Evolutionary conservation across 1,140 invertebrate genomes (phyloP), one percentile per base, ranked within the genome.

Genomic region (Meloidogyne floridensis): DNA sequence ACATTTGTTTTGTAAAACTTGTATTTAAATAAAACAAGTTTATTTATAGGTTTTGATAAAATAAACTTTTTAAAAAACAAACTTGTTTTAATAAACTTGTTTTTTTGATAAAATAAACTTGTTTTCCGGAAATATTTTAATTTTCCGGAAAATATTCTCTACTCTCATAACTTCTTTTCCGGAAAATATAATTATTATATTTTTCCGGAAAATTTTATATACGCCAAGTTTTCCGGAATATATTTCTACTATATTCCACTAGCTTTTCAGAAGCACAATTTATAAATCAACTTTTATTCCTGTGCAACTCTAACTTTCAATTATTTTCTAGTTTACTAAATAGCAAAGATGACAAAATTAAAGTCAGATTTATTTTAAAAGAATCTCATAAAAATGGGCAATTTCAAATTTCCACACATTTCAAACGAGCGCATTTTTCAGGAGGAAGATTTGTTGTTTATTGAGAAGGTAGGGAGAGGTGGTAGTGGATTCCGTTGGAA

Each of bases 1-100:
- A 65, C 56, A 65, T 65, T 65, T 65, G 15, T 65, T 65, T 65
- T n/a, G n/a, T n/a, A n/a, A n/a, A n/a, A n/a, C n/a, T n/a, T n/a
- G n/a, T n/a, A n/a, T n/a, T n/a, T n/a, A n/a, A n/a, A n/a, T n/a
- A 4, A 15, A 15, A 56, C 15, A 15, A 7, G 1, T 56, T 56
- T 15, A 13, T 51, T 51, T 51, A 3, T 8, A 8, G 51, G 8
- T 4, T 51, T 51, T 51, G 8, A 51, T 51, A 51, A 51, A 51
- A 51, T 51, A 51, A n/a, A n/a, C n/a, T n/a, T n/a, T n/a, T n/a
- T n/a, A n/a, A n/a, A n/a, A n/a, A n/a, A n/a, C n/a, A n/a, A n/a
- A n/a, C n/a, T n/a, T n/a, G n/a, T n/a, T n/a, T n/a, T n/a, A n/a
- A n/a, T 51, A 4, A 51, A 51, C 3, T 51, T 51, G 51, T 51